These are phyloP conservation scores for Bombyx mandarina DNA, from an alignment of 1,140 invertebrate species.

Conservation along the genomic window DNA sequence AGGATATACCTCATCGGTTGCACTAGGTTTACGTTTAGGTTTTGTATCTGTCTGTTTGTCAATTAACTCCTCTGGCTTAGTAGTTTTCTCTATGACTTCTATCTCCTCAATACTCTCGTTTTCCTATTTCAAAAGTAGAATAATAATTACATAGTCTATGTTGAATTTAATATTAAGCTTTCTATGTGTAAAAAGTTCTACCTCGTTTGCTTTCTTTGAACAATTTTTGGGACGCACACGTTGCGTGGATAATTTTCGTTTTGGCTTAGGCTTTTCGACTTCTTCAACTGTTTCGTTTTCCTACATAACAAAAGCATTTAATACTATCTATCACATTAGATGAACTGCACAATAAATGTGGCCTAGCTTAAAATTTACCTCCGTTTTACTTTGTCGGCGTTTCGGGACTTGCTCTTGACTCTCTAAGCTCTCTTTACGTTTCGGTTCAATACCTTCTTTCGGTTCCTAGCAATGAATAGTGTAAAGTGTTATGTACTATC, in stretches of 20 bases:
- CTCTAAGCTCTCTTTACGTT: slow-evolving; percentile 40
- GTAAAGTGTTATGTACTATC: slow-evolving; percentile 4
- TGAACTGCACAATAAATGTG: no score
- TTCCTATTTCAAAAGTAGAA: no score
- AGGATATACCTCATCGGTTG: slow-evolving; percentile 3
- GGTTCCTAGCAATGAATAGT: slow-evolving; percentile 24
- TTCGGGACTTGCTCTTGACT: slow-evolving; percentile 20
- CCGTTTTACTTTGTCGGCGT: slow-evolving; percentile 35
- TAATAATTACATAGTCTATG: no score
- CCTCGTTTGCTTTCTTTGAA: slow-evolving; percentile 2
- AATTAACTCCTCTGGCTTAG: no score
- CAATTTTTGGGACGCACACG: background rate
- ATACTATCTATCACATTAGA: slow-evolving; percentile 6
- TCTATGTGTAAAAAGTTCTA: background rate
- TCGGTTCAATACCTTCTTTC: slow-evolving; percentile 30
- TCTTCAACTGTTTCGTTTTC: slow-evolving; percentile 26
- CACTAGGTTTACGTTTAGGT: no score
- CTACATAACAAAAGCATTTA: slow-evolving; percentile 20
- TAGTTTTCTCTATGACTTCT: no score
- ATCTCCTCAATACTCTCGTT: no score
- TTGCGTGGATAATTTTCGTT: slow-evolving; percentile 7
- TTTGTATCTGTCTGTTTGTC: no score
- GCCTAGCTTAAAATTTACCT: slow-evolving; percentile 22
- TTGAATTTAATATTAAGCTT: no score
- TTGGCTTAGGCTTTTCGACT: slow-evolving; percentile 6